Evolutionary conservation across 2,888 invertebrate species (phyloP).

Genomic region (Hydrotaea diabolus): DNA sequence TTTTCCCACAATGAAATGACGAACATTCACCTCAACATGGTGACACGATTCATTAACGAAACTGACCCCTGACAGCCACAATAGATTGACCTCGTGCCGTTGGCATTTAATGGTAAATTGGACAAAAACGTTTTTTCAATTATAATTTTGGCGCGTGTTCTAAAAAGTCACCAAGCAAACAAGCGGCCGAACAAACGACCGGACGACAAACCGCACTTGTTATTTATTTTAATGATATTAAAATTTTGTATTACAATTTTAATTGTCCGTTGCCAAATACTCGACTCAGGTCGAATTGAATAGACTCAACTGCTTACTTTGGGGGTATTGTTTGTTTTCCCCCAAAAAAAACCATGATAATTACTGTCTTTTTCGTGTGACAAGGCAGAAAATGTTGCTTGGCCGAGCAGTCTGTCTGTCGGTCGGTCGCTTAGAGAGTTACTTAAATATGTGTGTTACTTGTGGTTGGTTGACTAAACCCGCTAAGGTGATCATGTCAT

Average conservation of each 20-base stretch:
- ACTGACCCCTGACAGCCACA: neutral
- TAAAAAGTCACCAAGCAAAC: neutral
- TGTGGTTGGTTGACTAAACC: conserved; percentile 3
- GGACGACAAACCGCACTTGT: too few species aligned
- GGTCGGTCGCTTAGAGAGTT: neutral
- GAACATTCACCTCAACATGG: neutral
- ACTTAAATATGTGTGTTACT: neutral
- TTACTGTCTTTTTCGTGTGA: neutral
- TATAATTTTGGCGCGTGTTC: conserved; percentile 30
- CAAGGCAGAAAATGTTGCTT: neutral
- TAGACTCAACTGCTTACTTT: too few species aligned
- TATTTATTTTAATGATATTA: conserved; percentile 4
- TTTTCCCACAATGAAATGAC: neutral
- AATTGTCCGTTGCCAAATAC: neutral
- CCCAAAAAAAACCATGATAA: neutral
- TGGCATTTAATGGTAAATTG: conserved; percentile 58
- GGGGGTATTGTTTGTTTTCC: conserved; percentile 28
- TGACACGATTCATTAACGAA: conserved; percentile 1
- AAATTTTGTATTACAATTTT: neutral
- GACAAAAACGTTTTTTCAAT: conserved; percentile 48
- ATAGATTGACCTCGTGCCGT: conserved; percentile 54
- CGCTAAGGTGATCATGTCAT: conserved; percentile 38
- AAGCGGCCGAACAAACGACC: neutral
- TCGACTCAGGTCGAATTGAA: neutral
- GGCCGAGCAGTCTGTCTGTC: neutral